Evolutionary conservation across 2,888 invertebrate species (phyloP).

Genomic region (Drosophila gaucha): DNA sequence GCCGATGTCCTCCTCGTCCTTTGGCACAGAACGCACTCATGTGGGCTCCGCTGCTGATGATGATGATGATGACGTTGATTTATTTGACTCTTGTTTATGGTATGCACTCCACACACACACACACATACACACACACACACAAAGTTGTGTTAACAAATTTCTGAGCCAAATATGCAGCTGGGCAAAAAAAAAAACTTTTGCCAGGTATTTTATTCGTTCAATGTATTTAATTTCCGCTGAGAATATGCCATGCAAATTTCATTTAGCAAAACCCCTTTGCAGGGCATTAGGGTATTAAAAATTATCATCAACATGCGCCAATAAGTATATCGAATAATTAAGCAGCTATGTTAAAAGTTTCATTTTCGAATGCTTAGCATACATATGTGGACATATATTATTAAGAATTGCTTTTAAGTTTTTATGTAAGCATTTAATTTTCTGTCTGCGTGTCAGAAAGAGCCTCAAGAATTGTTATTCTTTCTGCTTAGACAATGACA

Average conservation of each 20-base stretch:
- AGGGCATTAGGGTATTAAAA: slow-evolving; percentile 4
- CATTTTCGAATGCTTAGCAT: no score
- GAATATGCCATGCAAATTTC: slow-evolving; percentile 25
- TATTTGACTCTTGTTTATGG: slow-evolving; percentile 71
- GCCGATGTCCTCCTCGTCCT: slow-evolving; percentile 32
- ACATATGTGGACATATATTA: no score
- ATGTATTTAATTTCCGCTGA: slow-evolving; percentile 32
- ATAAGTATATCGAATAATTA: no score
- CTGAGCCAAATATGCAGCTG: slow-evolving; percentile 21
- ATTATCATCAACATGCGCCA: not conserved
- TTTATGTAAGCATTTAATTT: no score
- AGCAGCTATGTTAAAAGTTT: no score
- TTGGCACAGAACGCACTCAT: slow-evolving; percentile 42
- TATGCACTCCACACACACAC: slow-evolving; percentile 51
- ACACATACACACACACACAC: slow-evolving; percentile 20
- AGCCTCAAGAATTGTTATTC: not conserved
- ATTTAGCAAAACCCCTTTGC: slow-evolving; percentile 7
- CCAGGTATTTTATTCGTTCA: slow-evolving; percentile 35
- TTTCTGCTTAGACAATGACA: slow-evolving; percentile 7
- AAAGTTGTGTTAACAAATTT: slow-evolving; percentile 51
- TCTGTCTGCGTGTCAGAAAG: slow-evolving; percentile 1
- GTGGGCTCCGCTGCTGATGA: slow-evolving; percentile 41
- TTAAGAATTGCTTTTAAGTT: no score
- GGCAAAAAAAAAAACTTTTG: slow-evolving; percentile 15
- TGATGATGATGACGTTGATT: slow-evolving; percentile 69